Percentiles rank a stretch among this genome's conserved stretches.
phyloP scores from a whole-genome alignment of 2,888 invertebrate genomes.

The Trichacis sp. region DNA sequence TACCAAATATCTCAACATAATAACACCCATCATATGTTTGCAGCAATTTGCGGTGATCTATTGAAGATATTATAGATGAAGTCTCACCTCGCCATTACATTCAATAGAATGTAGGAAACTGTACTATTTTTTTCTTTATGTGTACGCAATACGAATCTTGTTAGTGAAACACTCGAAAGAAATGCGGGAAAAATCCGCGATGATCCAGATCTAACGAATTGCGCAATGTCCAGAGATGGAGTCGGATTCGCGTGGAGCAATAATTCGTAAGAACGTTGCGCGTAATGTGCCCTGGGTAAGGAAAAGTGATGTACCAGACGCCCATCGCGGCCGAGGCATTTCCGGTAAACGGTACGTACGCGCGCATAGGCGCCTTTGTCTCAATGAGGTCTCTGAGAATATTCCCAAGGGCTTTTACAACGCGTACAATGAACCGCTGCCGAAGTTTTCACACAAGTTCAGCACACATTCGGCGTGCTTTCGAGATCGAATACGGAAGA shows the following conservation, averaged over 20 bases:
- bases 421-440: constrained; percentile 59
- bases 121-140: too few species aligned
- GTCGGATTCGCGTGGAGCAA: constrained; percentile 18
- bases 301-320: constrained; percentile 59
- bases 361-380: constrained; percentile 57
- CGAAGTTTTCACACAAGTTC: constrained; percentile 52
- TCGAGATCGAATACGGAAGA: constrained; percentile 18
- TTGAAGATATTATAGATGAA: too few species aligned
- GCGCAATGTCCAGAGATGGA: constrained; percentile 16
- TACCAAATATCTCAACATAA: too few species aligned
- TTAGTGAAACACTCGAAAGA: not conserved
- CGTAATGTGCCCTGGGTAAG: constrained; percentile 36
- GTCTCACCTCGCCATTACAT: too few species aligned
- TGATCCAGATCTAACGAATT: not conserved
- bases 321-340: constrained; percentile 55
- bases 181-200: not conserved
- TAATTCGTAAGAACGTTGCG: constrained; percentile 16
- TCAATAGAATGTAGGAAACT: too few species aligned
- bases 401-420: constrained; percentile 61
- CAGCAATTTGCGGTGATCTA: too few species aligned
- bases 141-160: not conserved
- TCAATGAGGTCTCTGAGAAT: constrained; percentile 59
- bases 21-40: too few species aligned
- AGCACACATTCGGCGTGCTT: constrained; percentile 9
- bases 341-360: constrained; percentile 64